Base-by-base conservation (phyloP, 2,113 vertebrate species). In the Sturnus vulgaris region DNA sequence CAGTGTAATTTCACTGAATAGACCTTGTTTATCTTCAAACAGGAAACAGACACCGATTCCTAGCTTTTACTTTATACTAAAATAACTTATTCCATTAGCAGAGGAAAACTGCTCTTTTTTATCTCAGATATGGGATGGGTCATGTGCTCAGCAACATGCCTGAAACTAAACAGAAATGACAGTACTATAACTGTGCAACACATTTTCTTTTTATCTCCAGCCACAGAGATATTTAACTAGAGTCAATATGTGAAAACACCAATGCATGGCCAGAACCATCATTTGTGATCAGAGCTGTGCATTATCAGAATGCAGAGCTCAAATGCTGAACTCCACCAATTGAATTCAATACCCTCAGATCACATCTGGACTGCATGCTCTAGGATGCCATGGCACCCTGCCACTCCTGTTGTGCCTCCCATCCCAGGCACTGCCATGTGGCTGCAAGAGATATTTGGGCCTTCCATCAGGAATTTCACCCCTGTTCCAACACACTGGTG, bases 11-110 rank as follows among this genome's bases (percentile, higher is more conserved):
- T 53, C 70, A 9, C 44, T 86, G 91, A 84, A 92, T 44, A 83
- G 81, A 86, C 84, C 44, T 88, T 95, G 56, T 28, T 94, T 70
- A 73, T 37, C 47, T 88, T 59, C 65, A 88, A 77, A 72, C 31
- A 88, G 68, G 31, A 81, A 72, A 85, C 35, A 59, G 46, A 81
- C 37, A 72, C 7, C 63, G 91, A 49, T 39, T 64, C 85, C 39
- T 77, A 19, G 3, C 33, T 88, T 91, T 72, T 23, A 57, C 50
- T 92, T 88, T 19, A 61, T 35, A 56, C 30, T 89, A 59, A 87
- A 87, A 83, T 53, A 91, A 76, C 40, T 88, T 83, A 72, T 15
- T 92, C 68, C 53, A 66, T 90, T 93, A 90, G 44, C 63, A 53
- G 78, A 72, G 46, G 25, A 91, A 95, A 95, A 56, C 14, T 47